phyloP scores from a whole-genome alignment of 2,888 invertebrate genomes.

The Papilio protenor region DNA sequence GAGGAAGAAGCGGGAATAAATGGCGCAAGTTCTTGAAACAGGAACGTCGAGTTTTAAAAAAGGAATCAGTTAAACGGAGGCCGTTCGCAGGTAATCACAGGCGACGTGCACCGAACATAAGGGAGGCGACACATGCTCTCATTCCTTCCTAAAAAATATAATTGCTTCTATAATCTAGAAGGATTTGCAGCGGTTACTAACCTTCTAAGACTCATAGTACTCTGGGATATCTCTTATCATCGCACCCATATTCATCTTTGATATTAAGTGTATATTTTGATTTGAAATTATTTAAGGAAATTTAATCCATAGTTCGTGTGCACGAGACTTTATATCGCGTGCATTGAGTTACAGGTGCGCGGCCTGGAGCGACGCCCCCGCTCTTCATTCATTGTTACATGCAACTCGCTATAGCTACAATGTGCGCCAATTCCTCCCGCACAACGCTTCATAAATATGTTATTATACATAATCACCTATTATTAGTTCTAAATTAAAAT shows the following conservation, averaged over 20 bases:
- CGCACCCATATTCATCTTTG: background rate
- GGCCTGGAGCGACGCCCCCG: conserved; percentile 75
- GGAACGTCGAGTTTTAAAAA: conserved; percentile 81
- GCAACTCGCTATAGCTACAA: conserved; percentile 36
- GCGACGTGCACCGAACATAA: conserved; percentile 69
- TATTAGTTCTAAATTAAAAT: background rate
- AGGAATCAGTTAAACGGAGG: conserved; percentile 80
- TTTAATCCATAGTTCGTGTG: conserved; percentile 48
- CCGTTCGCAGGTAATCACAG: conserved; percentile 82
- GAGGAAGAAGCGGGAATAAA: conserved; percentile 80
- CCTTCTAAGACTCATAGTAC: background rate
- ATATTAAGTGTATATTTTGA: background rate
- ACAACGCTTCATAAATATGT: conserved; percentile 31
- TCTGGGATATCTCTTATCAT: background rate
- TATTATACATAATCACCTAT: conserved; percentile 1
- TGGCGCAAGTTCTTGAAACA: conserved; percentile 78
- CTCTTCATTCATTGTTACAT: conserved; percentile 79
- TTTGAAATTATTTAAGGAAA: background rate
- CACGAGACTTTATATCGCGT: conserved; percentile 69
- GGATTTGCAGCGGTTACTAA: background rate
- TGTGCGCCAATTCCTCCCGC: conserved; percentile 34
- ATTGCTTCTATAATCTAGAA: background rate
- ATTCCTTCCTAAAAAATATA: background rate
- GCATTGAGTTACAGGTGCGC: conserved; percentile 75
- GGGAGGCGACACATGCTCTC: conserved; percentile 51